Base-by-base conservation (phyloP, 2,113 vertebrate genomes). In the Chlorodrepanis virens region DNA sequence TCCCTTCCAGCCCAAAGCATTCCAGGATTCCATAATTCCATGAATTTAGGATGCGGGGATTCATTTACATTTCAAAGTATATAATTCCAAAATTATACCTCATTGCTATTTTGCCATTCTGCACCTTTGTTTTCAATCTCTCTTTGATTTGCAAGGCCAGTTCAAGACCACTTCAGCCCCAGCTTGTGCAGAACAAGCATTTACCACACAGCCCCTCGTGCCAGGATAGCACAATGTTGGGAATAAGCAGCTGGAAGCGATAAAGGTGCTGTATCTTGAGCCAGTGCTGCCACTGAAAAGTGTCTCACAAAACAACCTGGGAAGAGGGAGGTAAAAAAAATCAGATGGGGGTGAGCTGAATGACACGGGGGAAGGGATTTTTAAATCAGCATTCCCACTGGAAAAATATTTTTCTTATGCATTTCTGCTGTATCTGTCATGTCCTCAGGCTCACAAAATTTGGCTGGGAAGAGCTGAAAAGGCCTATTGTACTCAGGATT, bases 241-340 rank as follows among this genome's bases (percentile, higher is more conserved):
- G 70, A n/a, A n/a, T 7, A 3, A 82, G 54, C 45, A 19, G 20
- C 2, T 4, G 16, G 52, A 14, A n/a, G 10, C 23, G 47, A 11
- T 15, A 3, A 60, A 59, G 64, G 37, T 29, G 5, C 25, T 65
- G 31, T 8, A 5, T 39, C 49, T 23, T 16, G n/a, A 40, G 28
- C 35, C 59, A 56, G 9, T 17, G 54, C 56, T 88, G 70, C 60
- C 24, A 2, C 17, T 61, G 20, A 64, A 76, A 94, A 71, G 49
- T 18, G 5, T 4, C 24, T 54, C 16, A 4, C 3, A 39, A 69
- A 81, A 78, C 45, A 65, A 0, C 49, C 7, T 2, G 6, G 16
- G 31, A 44, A 20, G 7, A 49, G 29, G 14, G 42, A 29, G n/a
- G 5, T 42, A 29, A 17, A 6, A 39, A 74, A 74, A 84, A 42